Evolutionary conservation across 2,888 invertebrate species (phyloP), one percentile per base, ranked within the genome.

Genomic region (Deilephila porcellus): DNA sequence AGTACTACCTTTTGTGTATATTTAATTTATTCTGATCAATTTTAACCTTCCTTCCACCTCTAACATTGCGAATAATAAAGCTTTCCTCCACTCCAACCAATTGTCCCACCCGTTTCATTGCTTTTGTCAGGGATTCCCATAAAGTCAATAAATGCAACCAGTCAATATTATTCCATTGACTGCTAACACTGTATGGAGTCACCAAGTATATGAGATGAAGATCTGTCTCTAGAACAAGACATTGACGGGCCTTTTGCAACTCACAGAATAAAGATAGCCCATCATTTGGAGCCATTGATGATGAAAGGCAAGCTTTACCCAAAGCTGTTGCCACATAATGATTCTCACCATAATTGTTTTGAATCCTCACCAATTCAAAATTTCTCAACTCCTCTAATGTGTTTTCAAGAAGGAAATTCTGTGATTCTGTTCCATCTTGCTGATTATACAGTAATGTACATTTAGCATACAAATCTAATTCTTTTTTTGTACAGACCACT

Each of bases 191-290:
- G 77, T 98, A 97, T 0, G 99, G 99, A 3, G 99, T 99, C 60
- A 99, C 99, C 83, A 99, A 95, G 90, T 99, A 99, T 70, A 99
- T 96, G 60, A 99, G 96, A 91, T 99, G 99, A 3, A 99, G 95
- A 84, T 99, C 99, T 73, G 98, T 98, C 87, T 99, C 98, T 17
- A 99, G 92, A 0, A 98, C 98, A 86, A 99, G 97, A 85, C 98
- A 97, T 82, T 97, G 97, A 11, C 98, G 95, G 0, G 99, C 98
- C 89, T 97, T 97, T 88, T 98, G 97, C 37, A 99, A 90, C 90
- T 99, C 99, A 77, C 97, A 96, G 86, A 99, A 98, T 62, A 99
- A 95, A 25, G 97, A 96, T 11, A 99, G 93, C 0, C 98, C 99
- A 89, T 99, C 99, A 86, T 97, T 97, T 0, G 99, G 99, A n/a